These are phyloP conservation scores for Mimas tiliae DNA, from an alignment of 2,888 invertebrate genomes.

Conservation along the genomic window DNA sequence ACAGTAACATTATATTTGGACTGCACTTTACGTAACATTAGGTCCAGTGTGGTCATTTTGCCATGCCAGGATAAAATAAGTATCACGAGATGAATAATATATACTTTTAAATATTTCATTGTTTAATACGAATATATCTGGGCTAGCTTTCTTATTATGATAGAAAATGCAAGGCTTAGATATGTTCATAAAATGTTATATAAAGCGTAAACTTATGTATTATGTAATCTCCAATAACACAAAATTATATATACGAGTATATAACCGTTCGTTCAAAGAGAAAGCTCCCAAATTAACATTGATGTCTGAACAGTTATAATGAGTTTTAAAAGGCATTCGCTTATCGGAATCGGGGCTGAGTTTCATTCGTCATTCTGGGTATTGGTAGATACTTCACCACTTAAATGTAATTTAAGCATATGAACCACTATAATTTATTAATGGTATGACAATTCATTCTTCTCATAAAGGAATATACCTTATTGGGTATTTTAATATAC, in stretches of 20 bases:
- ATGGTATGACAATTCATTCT: not conserved
- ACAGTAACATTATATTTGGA: no score
- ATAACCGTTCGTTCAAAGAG: constrained; percentile 31
- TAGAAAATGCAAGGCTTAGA: no score
- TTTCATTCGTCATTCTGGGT: constrained; percentile 37
- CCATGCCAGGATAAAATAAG: no score
- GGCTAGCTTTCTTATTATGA: no score
- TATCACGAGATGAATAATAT: no score
- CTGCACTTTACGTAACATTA: no score
- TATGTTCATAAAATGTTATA: no score
- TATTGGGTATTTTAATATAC: no score
- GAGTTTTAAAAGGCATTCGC: constrained; percentile 49
- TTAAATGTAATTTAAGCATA: constrained; percentile 20
- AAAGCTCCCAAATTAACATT: constrained; percentile 45
- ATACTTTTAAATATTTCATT: no score
- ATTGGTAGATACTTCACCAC: constrained; percentile 19
- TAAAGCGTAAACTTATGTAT: no score
- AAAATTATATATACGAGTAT: not conserved
- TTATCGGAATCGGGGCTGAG: constrained; percentile 41
- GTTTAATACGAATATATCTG: no score
- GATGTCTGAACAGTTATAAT: constrained; percentile 42
- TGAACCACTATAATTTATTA: not conserved
- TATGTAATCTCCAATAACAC: not conserved
- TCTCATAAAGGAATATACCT: not conserved
- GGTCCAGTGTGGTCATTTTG: no score